Evolutionary conservation across 2,797 vertebrate genomes (phyloP).

Genomic region (Lemur catta): DNA sequence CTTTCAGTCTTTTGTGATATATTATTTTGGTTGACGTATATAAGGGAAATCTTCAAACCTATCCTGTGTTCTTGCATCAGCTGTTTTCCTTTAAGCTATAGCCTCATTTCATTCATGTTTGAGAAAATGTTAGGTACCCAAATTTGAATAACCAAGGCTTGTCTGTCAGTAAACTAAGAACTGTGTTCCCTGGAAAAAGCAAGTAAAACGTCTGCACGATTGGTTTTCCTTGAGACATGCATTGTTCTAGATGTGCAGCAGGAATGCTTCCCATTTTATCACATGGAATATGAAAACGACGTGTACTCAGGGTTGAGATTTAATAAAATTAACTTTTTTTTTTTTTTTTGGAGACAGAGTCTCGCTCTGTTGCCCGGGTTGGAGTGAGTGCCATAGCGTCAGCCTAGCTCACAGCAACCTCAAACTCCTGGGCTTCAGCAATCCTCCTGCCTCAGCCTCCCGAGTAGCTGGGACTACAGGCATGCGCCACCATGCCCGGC

Average conservation of each 20-base stretch:
- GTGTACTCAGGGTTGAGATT: neutral
- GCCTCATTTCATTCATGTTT: neutral
- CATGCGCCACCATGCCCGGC: no score
- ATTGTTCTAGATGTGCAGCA: neutral
- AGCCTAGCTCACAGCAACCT: no score
- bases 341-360: no score
- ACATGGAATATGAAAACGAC: neutral
- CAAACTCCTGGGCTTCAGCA: no score
- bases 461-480: no score
- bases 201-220: neutral
- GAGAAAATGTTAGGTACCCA: neutral
- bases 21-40: neutral
- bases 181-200: neutral
- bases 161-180: neutral
- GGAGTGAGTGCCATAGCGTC: no score
- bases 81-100: neutral
- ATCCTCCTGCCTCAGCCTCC: no score
- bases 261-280: neutral
- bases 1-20: neutral
- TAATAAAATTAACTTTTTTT: no score
- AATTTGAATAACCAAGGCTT: neutral
- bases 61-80: neutral
- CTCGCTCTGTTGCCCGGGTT: no score
- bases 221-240: neutral
- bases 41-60: neutral